Conservation (phyloP, 2,797 vertebrate species). For the Coluber constrictor region DNA sequence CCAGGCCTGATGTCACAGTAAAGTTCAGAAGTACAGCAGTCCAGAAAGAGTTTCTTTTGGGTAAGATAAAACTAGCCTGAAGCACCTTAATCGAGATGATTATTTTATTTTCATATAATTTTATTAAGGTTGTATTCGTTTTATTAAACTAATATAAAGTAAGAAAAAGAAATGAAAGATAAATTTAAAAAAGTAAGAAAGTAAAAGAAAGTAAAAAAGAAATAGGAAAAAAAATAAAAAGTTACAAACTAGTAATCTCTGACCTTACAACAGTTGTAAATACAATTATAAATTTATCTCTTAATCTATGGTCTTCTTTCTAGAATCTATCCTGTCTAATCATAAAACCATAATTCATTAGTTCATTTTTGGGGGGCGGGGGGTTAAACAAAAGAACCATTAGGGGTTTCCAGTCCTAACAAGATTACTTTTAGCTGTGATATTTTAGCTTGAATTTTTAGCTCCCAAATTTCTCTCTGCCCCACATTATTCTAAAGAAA, state of each 20-base stretch:
- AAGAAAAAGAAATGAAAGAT: not conserved
- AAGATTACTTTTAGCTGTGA: not conserved
- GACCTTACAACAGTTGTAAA: not conserved
- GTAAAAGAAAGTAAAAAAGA: not conserved
- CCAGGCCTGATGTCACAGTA: not conserved
- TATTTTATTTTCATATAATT: not conserved
- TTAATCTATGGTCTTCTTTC: not conserved
- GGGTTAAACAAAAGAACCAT: not conserved
- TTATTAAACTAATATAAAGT: not conserved
- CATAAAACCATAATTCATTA: not conserved
- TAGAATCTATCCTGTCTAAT: not conserved
- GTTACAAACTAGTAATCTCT: not conserved
- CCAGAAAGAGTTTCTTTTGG: not conserved
- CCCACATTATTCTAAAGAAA: not conserved
- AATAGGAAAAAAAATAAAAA: not conserved
- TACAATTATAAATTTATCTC: not conserved
- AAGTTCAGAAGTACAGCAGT: not conserved
- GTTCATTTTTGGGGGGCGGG: not conserved
- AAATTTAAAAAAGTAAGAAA: not conserved
- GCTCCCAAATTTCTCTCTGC: not conserved
- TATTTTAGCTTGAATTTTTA: not conserved
- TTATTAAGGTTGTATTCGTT: no score
- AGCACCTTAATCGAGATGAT: not conserved
- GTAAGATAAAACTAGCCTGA: not conserved
- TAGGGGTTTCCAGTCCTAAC: not conserved